These are phyloP conservation scores for Tortrix viridana DNA, from an alignment of 2,888 invertebrate species.

Conservation along the genomic window DNA sequence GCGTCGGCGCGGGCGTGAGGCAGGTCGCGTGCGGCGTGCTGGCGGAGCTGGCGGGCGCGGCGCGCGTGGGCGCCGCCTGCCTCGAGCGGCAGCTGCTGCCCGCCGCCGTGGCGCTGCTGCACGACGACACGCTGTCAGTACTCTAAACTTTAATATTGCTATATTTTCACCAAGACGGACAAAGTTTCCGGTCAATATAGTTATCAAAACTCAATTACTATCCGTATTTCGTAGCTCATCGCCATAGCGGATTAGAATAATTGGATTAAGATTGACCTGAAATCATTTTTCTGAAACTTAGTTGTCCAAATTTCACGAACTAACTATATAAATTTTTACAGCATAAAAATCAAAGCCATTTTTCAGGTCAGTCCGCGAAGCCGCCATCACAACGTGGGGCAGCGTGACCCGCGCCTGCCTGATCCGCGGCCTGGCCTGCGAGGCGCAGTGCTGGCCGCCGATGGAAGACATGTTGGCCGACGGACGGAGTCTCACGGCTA, in stretches of 20 bases:
- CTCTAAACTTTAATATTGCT: too few relatives aligned
- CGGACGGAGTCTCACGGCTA: constrained; percentile 42
- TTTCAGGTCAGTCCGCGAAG: constrained; percentile 68
- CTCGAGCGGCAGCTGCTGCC: constrained; percentile 67
- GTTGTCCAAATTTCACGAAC: not conserved
- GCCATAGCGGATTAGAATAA: too few relatives aligned
- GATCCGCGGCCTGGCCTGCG: constrained; percentile 51
- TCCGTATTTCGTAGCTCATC: too few relatives aligned
- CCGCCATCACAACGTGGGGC: constrained; percentile 70
- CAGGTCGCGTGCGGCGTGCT: constrained; percentile 61
- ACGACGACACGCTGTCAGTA: constrained; percentile 57
- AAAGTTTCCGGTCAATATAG: too few relatives aligned
- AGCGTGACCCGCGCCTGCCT: constrained; percentile 61
- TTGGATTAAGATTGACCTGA: too few relatives aligned
- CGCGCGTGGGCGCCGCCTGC: constrained; percentile 59
- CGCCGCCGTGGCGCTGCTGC: constrained; percentile 62
- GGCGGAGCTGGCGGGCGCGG: constrained; percentile 59
- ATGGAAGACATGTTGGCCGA: constrained; percentile 34
- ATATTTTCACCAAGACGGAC: too few relatives aligned
- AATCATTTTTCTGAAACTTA: too few relatives aligned
- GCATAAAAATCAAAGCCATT: not conserved
- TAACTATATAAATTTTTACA: not conserved
- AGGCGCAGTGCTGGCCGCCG: constrained; percentile 42
- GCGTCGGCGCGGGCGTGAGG: constrained; percentile 63
- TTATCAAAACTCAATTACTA: too few relatives aligned